phyloP scores from a whole-genome alignment of 2,888 invertebrate species.

The Augiades crinisus region DNA sequence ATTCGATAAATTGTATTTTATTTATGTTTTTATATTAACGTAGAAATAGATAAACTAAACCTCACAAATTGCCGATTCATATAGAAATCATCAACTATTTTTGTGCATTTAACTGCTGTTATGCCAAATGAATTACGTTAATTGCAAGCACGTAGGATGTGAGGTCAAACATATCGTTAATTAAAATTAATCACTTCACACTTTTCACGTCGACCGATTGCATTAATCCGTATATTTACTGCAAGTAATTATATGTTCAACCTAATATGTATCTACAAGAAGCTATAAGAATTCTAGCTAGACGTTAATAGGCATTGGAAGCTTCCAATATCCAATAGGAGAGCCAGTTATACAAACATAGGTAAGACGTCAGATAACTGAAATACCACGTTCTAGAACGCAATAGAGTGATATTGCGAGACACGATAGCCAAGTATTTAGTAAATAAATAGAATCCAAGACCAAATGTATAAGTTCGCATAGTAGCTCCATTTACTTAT shows the following conservation, averaged over 20 bases:
- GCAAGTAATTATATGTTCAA: not conserved
- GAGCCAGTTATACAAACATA: constrained; percentile 12
- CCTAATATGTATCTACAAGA: too few species aligned
- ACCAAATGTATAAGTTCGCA: not conserved
- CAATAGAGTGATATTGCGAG: constrained; percentile 25
- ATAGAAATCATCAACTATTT: not conserved
- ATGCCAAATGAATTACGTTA: constrained; percentile 11
- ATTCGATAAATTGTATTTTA: too few species aligned
- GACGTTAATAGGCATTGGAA: not conserved
- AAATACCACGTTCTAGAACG: constrained; percentile 19
- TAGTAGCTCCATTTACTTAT: constrained; percentile 32
- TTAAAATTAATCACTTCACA: constrained; percentile 5
- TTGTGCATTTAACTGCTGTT: not conserved
- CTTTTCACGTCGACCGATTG: not conserved
- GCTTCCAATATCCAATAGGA: constrained; percentile 13
- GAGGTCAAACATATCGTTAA: constrained; percentile 12
- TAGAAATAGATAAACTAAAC: not conserved
- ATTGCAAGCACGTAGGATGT: not conserved
- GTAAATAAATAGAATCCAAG: constrained; percentile 14
- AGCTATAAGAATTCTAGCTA: not conserved
- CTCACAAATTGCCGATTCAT: not conserved
- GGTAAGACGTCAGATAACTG: constrained; percentile 17
- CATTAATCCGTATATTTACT: not conserved
- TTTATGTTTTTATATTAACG: constrained; percentile 4
- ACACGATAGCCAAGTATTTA: constrained; percentile 21